Evolutionary conservation across 2,888 invertebrate genomes (phyloP).

Genomic region (Boloria selene): DNA sequence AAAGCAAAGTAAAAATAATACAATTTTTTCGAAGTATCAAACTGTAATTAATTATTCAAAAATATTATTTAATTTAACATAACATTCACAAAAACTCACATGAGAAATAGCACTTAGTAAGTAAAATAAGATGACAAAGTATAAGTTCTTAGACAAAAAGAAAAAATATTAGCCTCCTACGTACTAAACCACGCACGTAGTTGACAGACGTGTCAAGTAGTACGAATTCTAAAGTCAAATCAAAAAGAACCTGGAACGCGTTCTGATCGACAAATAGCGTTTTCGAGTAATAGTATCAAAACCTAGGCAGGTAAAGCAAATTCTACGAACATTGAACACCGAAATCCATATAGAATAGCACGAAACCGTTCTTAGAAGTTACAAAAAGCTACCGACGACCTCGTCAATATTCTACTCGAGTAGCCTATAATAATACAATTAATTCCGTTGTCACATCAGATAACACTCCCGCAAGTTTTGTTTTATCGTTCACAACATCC

Average conservation of each 20-base stretch:
- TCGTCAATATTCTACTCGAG: constrained; percentile 61
- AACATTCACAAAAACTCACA: too few relatives aligned
- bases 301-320: constrained; percentile 44
- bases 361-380: constrained; percentile 62
- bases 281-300: constrained; percentile 36
- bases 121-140: not conserved
- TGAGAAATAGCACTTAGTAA: too few relatives aligned
- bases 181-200: not conserved
- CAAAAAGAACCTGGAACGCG: constrained; percentile 33
- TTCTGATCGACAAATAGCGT: constrained; percentile 32
- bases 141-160: not conserved
- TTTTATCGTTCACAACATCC: constrained; percentile 38
- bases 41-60: too few relatives aligned
- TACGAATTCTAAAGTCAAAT: constrained; percentile 21
- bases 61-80: too few relatives aligned
- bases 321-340: constrained; percentile 53
- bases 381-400: constrained; percentile 59
- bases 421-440: constrained; percentile 76
- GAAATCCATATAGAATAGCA: constrained; percentile 54
- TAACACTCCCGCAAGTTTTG: constrained; percentile 47
- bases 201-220: constrained; percentile 11
- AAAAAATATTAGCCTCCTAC: not conserved
- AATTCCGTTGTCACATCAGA: constrained; percentile 71
- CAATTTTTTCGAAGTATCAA: too few relatives aligned
- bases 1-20: too few relatives aligned